Evolutionary conservation across 1,140 invertebrate genomes (phyloP), one percentile per base, ranked within the genome.

Genomic region (Drosophila malerkotliana): DNA sequence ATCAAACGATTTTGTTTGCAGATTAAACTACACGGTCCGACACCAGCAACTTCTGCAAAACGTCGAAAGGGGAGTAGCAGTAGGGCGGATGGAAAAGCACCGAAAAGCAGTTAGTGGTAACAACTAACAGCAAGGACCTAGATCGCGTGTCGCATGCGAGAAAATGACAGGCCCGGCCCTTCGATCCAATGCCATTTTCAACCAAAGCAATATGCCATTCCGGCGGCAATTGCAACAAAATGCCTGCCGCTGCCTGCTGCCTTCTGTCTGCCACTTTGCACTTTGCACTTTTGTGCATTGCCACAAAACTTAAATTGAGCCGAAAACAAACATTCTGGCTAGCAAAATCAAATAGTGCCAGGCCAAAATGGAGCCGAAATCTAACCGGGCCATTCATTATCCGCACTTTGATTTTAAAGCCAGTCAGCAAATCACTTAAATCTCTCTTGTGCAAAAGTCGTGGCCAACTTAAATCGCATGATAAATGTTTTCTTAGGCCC

Each of bases 391-490:
- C 78, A 85, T 85, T 85, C 80, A 85, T 85, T 87, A 85, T 79
- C 64, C 55, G 57, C 63, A 63, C 73, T 77, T 76, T 81, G 82
- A 82, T 82, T 85, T 85, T 85, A 85, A 85, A 88, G 82, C 74
- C 79, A 85, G 74, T 82, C 78, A 75, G 83, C 82, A 85, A 85
- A 88, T 85, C 83, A 85, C 83, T 88, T 85, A 85, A 85, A 88
- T 85, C 82, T 72, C 80, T 72, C 66, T 63, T 81, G 74, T 75
- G 82, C 82, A 88, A 78, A 85, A 88, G 83, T 87, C 78, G 82
- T 85, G 82, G 64, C 78, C 63, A 88, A 85, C 63, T 85, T 85
- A 85, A 85, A 88, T 85, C 82, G 82, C 83, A 85, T 85, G 82
- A 85, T 85, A 85, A 85, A 85, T 85, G 82, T 84, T 77, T 81